Evolutionary conservation across 2,113 vertebrate species (phyloP).

Genomic region (Gallinago undulata): DNA sequence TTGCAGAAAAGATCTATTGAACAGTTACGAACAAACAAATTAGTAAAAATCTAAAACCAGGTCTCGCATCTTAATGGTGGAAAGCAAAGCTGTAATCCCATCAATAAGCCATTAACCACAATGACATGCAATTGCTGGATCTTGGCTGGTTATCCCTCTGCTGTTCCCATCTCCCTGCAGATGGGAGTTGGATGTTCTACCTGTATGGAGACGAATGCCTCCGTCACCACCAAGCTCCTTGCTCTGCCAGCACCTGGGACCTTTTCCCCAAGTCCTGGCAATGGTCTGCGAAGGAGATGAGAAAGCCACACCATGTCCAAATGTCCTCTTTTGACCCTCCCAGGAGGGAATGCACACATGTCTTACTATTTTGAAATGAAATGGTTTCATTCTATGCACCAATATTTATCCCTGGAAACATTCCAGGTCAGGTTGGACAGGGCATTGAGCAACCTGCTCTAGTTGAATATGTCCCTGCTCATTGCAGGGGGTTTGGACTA

Average conservation of each 20-base stretch:
- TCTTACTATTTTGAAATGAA: neutral
- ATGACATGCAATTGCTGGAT: neutral
- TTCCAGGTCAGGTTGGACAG: neutral
- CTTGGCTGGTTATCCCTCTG: neutral
- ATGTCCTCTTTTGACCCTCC: neutral
- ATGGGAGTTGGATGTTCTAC: neutral
- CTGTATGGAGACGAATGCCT: neutral
- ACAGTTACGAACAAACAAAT: neutral
- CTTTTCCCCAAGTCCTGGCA: neutral
- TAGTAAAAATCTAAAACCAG: neutral
- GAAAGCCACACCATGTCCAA: neutral
- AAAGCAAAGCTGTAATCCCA: neutral
- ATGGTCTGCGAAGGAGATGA: neutral
- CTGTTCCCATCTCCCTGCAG: neutral
- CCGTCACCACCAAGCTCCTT: neutral
- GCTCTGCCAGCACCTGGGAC: neutral
- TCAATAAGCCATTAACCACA: neutral
- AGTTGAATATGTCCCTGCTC: neutral
- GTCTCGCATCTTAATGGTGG: neutral
- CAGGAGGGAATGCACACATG: neutral
- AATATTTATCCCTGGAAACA: neutral
- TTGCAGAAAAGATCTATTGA: slow-evolving; percentile 7
- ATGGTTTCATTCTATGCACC: neutral
- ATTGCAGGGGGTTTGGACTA: neutral
- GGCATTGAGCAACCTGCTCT: neutral